Percentiles rank a stretch among this genome's conserved stretches.
These are phyloP conservation scores for Rhopalosiphum maidis DNA, from an alignment of 1,140 invertebrate genomes.

Conservation along the genomic window DNA sequence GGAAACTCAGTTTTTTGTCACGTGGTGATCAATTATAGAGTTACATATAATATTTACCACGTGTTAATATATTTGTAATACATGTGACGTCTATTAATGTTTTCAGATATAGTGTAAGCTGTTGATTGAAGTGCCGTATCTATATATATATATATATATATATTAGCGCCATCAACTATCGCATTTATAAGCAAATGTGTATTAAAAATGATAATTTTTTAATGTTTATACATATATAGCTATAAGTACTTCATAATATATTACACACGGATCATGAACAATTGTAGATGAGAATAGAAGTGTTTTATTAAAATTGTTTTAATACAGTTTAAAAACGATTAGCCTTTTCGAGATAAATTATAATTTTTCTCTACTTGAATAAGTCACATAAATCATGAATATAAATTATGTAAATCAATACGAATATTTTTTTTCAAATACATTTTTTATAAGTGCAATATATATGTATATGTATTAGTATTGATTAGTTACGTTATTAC, in stretches of 20 bases:
- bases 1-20: neutral
- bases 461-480: neutral
- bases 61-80: neutral
- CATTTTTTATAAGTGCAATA: neutral
- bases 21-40: neutral
- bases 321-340: neutral
- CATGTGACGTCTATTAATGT: neutral
- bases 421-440: neutral
- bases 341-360: neutral
- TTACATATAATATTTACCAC: neutral
- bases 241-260: neutral
- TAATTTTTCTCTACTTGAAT: neutral
- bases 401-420: neutral
- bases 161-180: neutral
- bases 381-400: neutral
- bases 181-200: neutral
- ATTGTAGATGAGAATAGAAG: neutral
- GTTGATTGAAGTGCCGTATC: neutral
- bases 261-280: neutral
- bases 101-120: neutral
- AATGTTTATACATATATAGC: neutral
- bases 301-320: neutral
- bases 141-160: neutral
- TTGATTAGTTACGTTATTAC: neutral
- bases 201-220: neutral